Base-by-base conservation (phyloP, 2,797 vertebrate genomes). In the Odontamblyopus rebecca region DNA sequence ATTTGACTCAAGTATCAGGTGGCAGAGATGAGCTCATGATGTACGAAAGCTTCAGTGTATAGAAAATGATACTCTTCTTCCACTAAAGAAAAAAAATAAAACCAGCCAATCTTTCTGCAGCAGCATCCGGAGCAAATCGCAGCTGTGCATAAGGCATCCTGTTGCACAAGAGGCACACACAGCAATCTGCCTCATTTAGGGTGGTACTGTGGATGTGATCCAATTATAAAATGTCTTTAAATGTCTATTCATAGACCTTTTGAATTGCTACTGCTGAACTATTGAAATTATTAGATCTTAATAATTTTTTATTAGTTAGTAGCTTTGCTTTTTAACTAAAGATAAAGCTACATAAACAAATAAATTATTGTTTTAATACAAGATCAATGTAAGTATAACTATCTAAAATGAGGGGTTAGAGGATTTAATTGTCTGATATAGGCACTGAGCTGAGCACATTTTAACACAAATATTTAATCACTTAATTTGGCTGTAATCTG, bases 141-240 rank as follows among this genome's bases (percentile, higher is more conserved):
- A 93, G 92, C 93, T 92, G 93, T 93, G 89, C 85, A 86, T 73
- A 79, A 92, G 84, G 85, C 92, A 94, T 93, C 91, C 93, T 94
- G 92, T 92, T 77, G 78, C 81, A 75, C 67, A 26, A 81, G 69
- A 89, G 74, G 82, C 76, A 77, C 72, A 62, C 15, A 63, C 19
- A 13, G 35, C 35, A 63, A 44, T 63, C 18, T n/a, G n/a, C 35
- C 61, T 9, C 11, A 26, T 41, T 44, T 63, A 63, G 15, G 15
- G 26, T 51, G 64, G 44, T 66, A 66, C 15, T 29, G 23, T 65
- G 41, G 23, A 50, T 50, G 63, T 29, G n/a, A 23, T 16, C 19
- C 32, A 44, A n/a, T 7, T 30, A 48, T 48, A 48, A 61, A 30
- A 16, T 18, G 5, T 8, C 5, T 30, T 30, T 2, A 30, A 61